A percentile compares a stretch with the other conserved stretches of the same genome.
Conservation (phyloP, 2,888 invertebrate species). For the Keiferia lycopersicella region DNA sequence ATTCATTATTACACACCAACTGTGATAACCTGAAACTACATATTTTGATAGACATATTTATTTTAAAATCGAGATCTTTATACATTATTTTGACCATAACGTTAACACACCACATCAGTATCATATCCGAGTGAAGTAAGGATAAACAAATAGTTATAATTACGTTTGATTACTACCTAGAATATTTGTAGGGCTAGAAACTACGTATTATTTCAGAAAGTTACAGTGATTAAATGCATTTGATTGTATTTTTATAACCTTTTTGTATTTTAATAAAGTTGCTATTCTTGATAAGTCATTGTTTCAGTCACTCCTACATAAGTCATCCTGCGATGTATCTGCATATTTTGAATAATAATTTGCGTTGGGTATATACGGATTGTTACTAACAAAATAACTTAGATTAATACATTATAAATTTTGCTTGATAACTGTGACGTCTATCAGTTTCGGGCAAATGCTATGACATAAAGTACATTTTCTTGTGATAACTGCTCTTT, state of each 20-base stretch:
- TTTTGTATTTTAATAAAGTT: slow-evolving; percentile 82
- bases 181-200: slow-evolving; percentile 63
- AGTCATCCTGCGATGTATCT: slow-evolving; percentile 1
- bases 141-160: slow-evolving; percentile 48
- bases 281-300: slow-evolving; percentile 69
- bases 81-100: slow-evolving; percentile 20
- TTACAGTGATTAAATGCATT: slow-evolving; percentile 79
- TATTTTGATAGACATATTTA: slow-evolving; percentile 24
- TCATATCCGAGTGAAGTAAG: slow-evolving; percentile 51
- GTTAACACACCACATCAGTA: slow-evolving; percentile 37
- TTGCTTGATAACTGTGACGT: no score
- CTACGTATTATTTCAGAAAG: slow-evolving; percentile 56
- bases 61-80: slow-evolving; percentile 8
- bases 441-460: no score
- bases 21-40: slow-evolving; percentile 24
- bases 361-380: slow-evolving; percentile 5
- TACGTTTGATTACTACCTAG: slow-evolving; percentile 58
- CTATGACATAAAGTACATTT: no score
- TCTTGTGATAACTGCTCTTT: no score
- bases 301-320: slow-evolving; percentile 10
- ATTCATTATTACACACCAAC: neutral
- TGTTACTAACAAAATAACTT: slow-evolving; percentile 20
- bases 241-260: slow-evolving; percentile 81
- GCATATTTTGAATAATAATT: neutral
- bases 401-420: no score